phyloP scores from a whole-genome alignment of 2,888 invertebrate species.

The Cacoxenus indagator region DNA sequence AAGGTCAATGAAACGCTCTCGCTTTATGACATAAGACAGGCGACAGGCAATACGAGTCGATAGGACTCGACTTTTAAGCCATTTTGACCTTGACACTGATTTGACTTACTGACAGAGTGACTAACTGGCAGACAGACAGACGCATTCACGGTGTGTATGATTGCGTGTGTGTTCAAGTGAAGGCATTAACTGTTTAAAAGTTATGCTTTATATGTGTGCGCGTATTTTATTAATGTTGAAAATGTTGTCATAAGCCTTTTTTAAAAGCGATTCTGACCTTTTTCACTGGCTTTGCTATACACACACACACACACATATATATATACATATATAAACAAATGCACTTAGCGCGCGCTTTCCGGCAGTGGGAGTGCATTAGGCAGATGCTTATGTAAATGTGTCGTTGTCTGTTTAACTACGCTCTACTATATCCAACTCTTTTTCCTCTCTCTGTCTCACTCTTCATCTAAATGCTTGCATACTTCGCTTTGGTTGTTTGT shows the following conservation, averaged over 20 bases:
- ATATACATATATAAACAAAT: neutral
- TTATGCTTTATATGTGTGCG: neutral
- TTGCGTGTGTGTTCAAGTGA: neutral
- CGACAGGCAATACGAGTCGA: conserved; percentile 31
- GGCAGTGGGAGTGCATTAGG: conserved; percentile 41
- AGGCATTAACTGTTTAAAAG: neutral
- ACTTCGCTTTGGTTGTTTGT: neutral
- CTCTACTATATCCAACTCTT: neutral
- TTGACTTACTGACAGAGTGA: too few species aligned
- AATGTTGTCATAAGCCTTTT: neutral
- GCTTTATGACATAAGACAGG: conserved; percentile 25
- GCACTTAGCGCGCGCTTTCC: conserved; percentile 13
- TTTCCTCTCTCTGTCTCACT: conserved; percentile 19
- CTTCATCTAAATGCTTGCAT: neutral
- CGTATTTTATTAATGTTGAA: neutral
- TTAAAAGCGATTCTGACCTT: neutral
- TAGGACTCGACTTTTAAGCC: conserved; percentile 21
- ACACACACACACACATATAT: too few species aligned
- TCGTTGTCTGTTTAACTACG: neutral
- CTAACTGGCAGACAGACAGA: too few species aligned
- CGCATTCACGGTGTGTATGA: too few species aligned
- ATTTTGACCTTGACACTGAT: conserved; percentile 36
- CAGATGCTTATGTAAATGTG: conserved; percentile 58
- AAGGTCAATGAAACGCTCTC: conserved; percentile 25
- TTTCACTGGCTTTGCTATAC: too few species aligned